These are phyloP conservation scores for Stichodactyla mertensii DNA, from an alignment of 64 coral and sea anemone species.

Conservation along the genomic window DNA sequence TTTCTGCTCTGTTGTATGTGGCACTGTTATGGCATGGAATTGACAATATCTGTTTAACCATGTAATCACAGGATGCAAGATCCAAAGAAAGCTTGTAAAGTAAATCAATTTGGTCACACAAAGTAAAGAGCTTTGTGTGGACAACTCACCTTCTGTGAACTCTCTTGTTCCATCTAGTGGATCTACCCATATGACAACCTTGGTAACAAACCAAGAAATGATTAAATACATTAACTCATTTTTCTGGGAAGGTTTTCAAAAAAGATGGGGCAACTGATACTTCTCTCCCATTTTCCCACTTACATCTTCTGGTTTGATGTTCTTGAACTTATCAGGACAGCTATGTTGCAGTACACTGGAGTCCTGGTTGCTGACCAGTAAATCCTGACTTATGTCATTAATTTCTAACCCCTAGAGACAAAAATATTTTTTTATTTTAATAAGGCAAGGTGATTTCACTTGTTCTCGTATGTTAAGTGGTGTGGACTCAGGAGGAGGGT, in stretches of 20 bases:
- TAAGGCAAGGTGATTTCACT: too few relatives aligned
- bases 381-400: conserved; percentile 51
- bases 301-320: conserved; percentile 75
- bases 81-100: background rate
- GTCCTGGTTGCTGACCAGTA: conserved; percentile 44
- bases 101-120: background rate
- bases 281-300: background rate
- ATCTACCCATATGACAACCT: conserved; percentile 97
- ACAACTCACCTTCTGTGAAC: conserved; percentile 84
- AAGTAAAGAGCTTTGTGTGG: background rate
- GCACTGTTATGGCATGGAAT: too few relatives aligned
- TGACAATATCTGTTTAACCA: too few relatives aligned
- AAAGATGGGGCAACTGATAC: too few relatives aligned
- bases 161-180: conserved; percentile 97
- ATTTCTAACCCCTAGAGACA: conserved; percentile 46
- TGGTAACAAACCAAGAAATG: background rate
- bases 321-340: conserved; percentile 61
- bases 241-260: too few relatives aligned
- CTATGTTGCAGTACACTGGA: conserved; percentile 37
- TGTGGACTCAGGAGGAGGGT: too few relatives aligned
- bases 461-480: too few relatives aligned
- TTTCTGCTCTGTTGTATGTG: too few relatives aligned
- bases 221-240: background rate
- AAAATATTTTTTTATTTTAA: background rate
- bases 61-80: background rate